phyloP scores from a whole-genome alignment of 1,140 invertebrate genomes.

The Dufourea novaeangliae region DNA sequence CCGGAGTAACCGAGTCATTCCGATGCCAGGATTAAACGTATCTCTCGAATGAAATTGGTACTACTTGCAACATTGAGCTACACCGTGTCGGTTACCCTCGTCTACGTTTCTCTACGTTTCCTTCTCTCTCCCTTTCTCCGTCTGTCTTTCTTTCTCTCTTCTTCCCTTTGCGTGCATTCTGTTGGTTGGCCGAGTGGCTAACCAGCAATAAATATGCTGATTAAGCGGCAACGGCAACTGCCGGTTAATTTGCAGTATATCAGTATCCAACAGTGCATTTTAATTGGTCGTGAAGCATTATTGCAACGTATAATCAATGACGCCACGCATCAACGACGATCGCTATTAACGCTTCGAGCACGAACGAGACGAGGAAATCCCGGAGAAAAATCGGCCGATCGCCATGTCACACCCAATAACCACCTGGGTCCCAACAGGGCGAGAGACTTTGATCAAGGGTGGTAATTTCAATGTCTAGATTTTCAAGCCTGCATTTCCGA shows the following conservation, averaged over 20 bases:
- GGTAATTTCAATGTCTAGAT: no score
- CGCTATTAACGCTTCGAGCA: conserved; percentile 11
- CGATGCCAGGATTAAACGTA: conserved; percentile 58
- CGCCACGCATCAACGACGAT: conserved; percentile 51
- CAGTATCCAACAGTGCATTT: conserved; percentile 67
- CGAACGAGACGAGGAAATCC: not conserved
- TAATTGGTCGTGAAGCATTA: conserved; percentile 69
- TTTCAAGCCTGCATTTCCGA: no score
- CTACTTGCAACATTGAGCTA: conserved; percentile 54
- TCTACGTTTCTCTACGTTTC: conserved; percentile 39
- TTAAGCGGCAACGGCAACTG: conserved; percentile 65
- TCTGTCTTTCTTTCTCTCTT: not conserved
- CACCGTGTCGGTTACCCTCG: conserved; percentile 24
- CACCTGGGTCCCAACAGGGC: not conserved
- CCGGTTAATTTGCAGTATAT: conserved; percentile 70
- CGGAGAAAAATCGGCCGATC: conserved; percentile 5
- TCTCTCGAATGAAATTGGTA: conserved; percentile 62
- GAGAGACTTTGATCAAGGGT: conserved; percentile 1
- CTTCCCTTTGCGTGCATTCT: not conserved
- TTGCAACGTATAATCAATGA: conserved; percentile 61
- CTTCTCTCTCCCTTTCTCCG: not conserved
- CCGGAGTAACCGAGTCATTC: conserved; percentile 53
- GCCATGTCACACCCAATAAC: not conserved
- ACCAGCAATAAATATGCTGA: conserved; percentile 69
- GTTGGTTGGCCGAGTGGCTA: conserved; percentile 22